phyloP scores from a whole-genome alignment of 2,797 vertebrate genomes.

The Dicrostonyx torquatus region DNA sequence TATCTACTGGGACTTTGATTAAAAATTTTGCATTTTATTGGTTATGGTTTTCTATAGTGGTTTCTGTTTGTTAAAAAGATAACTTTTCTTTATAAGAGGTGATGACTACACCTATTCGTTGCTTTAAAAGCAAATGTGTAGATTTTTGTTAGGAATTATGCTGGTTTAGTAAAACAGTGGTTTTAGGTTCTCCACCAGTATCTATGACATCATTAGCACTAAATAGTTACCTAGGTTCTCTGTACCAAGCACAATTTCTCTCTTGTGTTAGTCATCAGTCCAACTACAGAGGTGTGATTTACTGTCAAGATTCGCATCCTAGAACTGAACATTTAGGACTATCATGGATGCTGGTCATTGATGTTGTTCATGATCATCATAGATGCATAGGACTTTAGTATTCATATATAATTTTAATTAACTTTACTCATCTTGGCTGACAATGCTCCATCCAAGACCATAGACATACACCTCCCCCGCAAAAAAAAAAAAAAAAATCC shows the following conservation, averaged over 20 bases:
- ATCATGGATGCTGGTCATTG: neutral
- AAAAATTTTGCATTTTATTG: neutral
- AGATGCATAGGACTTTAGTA: neutral
- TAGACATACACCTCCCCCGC: rapidly evolving
- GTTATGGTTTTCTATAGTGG: neutral
- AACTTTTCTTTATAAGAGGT: neutral
- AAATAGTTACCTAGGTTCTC: neutral
- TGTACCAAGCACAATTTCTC: neutral
- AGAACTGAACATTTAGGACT: neutral
- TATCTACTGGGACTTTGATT: neutral
- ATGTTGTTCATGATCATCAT: neutral
- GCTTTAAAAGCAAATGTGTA: neutral
- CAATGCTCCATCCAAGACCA: neutral
- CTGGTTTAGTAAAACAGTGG: neutral
- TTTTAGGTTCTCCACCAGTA: neutral
- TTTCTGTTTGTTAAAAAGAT: neutral
- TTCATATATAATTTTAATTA: neutral
- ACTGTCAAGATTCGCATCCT: neutral
- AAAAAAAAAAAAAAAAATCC: neutral
- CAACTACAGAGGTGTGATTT: neutral
- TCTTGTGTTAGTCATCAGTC: neutral
- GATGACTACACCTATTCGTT: neutral
- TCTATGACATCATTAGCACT: neutral
- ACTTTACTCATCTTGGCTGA: neutral
- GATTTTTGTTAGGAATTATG: neutral